Conservation (phyloP, 2,797 vertebrate genomes). For the Sciaenops ocellatus region DNA sequence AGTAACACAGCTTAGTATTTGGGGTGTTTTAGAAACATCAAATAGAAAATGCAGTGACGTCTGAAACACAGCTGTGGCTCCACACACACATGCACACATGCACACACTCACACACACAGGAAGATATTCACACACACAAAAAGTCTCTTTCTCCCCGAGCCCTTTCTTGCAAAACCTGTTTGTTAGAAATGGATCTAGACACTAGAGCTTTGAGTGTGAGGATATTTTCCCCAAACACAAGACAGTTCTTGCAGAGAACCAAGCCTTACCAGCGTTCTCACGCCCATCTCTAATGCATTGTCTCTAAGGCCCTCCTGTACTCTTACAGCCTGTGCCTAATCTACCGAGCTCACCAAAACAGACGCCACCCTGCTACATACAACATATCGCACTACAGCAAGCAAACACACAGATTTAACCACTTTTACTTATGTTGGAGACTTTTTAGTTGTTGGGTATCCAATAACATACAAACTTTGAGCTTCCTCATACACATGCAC, state of each 20-base stretch:
- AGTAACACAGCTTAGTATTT: conserved; percentile 59
- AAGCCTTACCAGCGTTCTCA: conserved; percentile 83
- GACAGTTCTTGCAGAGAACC: conserved; percentile 86
- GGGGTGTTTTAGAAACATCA: conserved; percentile 70
- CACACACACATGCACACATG: conserved; percentile 29
- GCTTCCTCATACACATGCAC: conserved; percentile 10
- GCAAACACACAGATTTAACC: conserved; percentile 22
- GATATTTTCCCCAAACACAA: conserved; percentile 86
- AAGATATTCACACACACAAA: conserved; percentile 53
- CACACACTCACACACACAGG: conserved; percentile 27
- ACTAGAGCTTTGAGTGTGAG: conserved; percentile 83
- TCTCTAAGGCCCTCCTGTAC: conserved; percentile 77
- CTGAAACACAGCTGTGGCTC: conserved; percentile 67
- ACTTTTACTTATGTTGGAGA: conserved; percentile 26
- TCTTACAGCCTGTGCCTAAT: conserved; percentile 71
- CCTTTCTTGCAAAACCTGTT: conserved; percentile 86
- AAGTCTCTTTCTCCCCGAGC: conserved; percentile 69
- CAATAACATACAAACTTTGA: conserved; percentile 16
- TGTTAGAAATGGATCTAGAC: conserved; percentile 86
- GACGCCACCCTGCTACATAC: conserved; percentile 59
- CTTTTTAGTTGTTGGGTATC: conserved; percentile 10
- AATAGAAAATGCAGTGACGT: conserved; percentile 67
- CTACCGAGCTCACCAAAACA: conserved; percentile 73
- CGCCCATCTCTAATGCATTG: conserved; percentile 81
- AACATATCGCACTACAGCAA: conserved; percentile 37